Percentiles rank a stretch among this genome's conserved stretches.
phyloP scores from a whole-genome alignment of 2,888 invertebrate species.

The Crioceris asparagi region DNA sequence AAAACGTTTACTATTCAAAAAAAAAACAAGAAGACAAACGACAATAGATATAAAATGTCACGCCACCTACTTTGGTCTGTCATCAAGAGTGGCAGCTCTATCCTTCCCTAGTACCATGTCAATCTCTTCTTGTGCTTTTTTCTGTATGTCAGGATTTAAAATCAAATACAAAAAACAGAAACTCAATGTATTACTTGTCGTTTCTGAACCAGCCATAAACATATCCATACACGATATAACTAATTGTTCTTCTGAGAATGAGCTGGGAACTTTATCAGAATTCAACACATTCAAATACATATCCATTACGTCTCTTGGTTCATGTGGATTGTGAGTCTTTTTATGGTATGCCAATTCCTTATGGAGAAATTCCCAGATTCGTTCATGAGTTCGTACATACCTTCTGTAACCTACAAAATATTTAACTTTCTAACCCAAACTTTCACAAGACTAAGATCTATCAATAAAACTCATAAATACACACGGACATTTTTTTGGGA shows the following conservation, averaged over 20 bases:
- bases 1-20: no score
- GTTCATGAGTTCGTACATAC: constrained; percentile 59
- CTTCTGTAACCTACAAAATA: constrained; percentile 51
- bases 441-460: no score
- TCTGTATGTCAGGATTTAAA: constrained; percentile 59
- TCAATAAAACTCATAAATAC: no score
- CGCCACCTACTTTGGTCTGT: constrained; percentile 57
- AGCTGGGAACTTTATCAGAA: constrained; percentile 37
- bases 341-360: constrained; percentile 64
- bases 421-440: no score
- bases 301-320: constrained; percentile 72
- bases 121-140: constrained; percentile 66
- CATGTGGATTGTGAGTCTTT: constrained; percentile 46
- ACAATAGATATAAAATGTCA: no score
- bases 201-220: constrained; percentile 82
- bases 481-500: no score
- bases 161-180: constrained; percentile 68
- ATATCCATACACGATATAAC: constrained; percentile 74
- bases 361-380: constrained; percentile 61
- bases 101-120: constrained; percentile 61
- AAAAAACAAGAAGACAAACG: no score
- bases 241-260: constrained; percentile 60
- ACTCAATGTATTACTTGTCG: constrained; percentile 67
- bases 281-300: constrained; percentile 61
- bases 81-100: constrained; percentile 56